These are phyloP conservation scores for Ectobius pallidus DNA, from an alignment of 2,888 invertebrate genomes.

Conservation along the genomic window DNA sequence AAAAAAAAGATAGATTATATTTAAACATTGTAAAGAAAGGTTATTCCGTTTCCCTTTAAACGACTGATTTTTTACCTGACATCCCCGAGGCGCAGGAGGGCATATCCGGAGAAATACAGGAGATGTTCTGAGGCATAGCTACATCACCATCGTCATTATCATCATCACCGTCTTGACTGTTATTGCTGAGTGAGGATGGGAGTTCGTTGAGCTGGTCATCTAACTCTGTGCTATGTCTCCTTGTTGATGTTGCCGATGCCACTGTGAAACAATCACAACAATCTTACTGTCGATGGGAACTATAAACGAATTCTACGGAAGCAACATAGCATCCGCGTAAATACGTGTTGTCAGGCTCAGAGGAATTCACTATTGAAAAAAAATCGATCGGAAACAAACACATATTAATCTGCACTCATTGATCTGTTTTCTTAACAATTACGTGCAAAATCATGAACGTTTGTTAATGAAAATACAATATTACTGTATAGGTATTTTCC, in stretches of 20 bases:
- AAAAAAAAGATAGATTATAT: too few species aligned
- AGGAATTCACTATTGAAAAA: too few species aligned
- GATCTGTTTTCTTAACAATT: too few species aligned
- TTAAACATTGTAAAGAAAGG: too few species aligned
- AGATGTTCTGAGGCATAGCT: constrained; percentile 48
- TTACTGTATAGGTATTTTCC: too few species aligned
- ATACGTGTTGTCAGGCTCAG: too few species aligned
- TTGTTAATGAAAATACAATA: too few species aligned
- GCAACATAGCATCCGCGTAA: background rate
- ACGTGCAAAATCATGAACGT: too few species aligned
- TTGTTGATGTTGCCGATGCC: constrained; percentile 38
- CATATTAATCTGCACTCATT: too few species aligned
- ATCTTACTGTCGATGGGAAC: background rate
- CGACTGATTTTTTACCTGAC: too few species aligned
- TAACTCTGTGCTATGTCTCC: constrained; percentile 36
- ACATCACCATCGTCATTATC: constrained; percentile 47
- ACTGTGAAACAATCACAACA: constrained; percentile 15
- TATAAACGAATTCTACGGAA: background rate
- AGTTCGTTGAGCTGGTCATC: constrained; percentile 31
- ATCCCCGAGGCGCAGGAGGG: constrained; percentile 53
- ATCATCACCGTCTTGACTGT: background rate
- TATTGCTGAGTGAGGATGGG: background rate
- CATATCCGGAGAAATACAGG: constrained; percentile 52
- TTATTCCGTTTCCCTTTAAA: too few species aligned
- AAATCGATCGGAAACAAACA: too few species aligned